Percentiles rank a stretch among this genome's conserved stretches.
Conservation (phyloP, 2,113 vertebrate species). For the Pogona vitticeps region DNA sequence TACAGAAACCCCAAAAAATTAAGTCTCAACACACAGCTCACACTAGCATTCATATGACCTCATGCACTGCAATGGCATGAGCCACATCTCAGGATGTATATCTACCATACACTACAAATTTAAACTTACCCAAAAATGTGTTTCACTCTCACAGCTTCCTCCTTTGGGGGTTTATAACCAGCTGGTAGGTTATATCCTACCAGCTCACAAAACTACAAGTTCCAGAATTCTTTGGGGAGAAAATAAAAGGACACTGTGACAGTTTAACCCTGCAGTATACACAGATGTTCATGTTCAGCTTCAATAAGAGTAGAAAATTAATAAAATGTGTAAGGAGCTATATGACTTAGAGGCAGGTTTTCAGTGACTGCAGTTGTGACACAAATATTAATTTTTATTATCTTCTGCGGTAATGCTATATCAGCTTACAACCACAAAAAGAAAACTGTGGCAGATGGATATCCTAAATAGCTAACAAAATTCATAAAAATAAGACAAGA, state of each 20-base stretch:
- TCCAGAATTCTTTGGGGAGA: not conserved
- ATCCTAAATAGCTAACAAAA: not conserved
- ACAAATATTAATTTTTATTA: not conserved
- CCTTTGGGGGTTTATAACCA: not conserved
- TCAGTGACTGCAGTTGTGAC: not conserved
- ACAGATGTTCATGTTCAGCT: not conserved
- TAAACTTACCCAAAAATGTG: not conserved
- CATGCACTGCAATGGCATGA: not conserved
- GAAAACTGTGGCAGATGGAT: not conserved
- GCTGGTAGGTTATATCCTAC: not conserved
- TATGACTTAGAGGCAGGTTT: not conserved
- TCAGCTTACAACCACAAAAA: not conserved
- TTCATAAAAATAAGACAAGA: conserved; percentile 19
- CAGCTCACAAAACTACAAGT: not conserved
- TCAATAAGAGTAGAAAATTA: not conserved
- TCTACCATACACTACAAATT: not conserved
- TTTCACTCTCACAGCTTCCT: not conserved
- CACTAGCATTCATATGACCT: not conserved
- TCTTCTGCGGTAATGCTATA: not conserved
- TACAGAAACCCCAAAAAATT: not conserved
- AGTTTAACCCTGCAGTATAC: not conserved
- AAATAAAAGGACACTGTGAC: not conserved
- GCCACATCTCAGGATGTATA: not conserved
- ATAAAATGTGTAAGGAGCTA: not conserved
- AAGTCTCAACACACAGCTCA: not conserved